phyloP scores from a whole-genome alignment of 92 coral and sea anemone genomes.

The Zoanthus sociatus region DNA sequence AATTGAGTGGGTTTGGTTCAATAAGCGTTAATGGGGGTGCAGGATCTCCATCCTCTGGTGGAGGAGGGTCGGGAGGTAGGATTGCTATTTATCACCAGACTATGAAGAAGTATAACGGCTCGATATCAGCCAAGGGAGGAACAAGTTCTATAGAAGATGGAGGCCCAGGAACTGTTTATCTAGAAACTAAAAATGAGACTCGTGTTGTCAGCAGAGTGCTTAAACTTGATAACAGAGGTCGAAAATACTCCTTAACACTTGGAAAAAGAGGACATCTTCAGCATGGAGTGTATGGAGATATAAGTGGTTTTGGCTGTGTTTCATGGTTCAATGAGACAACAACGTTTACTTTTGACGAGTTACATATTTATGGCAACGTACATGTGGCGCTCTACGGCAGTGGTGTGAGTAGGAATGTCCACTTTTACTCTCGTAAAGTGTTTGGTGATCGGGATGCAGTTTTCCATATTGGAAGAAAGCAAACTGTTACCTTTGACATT shows the following conservation, averaged over 20 bases:
- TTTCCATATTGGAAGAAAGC: conserved; percentile 72
- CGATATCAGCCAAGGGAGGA: conserved; percentile 81
- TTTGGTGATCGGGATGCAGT: conserved; percentile 75
- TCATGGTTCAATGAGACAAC: conserved; percentile 71
- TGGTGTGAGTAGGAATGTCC: conserved; percentile 57
- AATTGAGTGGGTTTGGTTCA: conserved; percentile 73
- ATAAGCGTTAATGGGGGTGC: conserved; percentile 72
- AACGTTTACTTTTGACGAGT: conserved; percentile 62
- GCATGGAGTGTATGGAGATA: conserved; percentile 66
- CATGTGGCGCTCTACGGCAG: conserved; percentile 71
- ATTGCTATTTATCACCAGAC: conserved; percentile 67
- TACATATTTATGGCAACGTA: conserved; percentile 76
- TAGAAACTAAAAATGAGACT: conserved; percentile 69
- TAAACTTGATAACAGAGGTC: conserved; percentile 67
- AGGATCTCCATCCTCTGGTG: conserved; percentile 69
- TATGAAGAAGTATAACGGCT: conserved; percentile 76
- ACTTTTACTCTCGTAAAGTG: conserved; percentile 54
- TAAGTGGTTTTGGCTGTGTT: conserved; percentile 59
- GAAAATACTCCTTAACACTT: conserved; percentile 62
- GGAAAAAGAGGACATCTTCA: conserved; percentile 60
- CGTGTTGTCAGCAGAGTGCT: conserved; percentile 58
- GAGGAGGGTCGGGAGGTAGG: conserved; percentile 84
- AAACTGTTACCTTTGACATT: conserved; percentile 67
- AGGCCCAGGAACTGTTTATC: conserved; percentile 75
- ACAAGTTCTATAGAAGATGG: conserved; percentile 65